Percentiles rank a stretch among this genome's conserved stretches.
These are phyloP conservation scores for Ophion costatus DNA, from an alignment of 2,888 invertebrate genomes.

Conservation along the genomic window DNA sequence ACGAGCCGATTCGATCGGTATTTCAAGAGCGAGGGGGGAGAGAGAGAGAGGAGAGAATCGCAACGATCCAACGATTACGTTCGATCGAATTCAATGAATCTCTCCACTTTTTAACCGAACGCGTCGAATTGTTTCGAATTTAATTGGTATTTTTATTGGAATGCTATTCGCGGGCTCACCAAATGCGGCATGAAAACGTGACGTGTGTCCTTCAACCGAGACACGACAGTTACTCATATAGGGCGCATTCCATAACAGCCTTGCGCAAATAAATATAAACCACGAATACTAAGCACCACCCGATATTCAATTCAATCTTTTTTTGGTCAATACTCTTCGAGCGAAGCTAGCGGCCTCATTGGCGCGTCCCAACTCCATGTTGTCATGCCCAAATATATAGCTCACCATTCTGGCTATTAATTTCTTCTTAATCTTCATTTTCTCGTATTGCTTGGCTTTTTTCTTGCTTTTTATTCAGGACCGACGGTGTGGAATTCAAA, in stretches of 20 bases:
- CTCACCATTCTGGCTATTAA: not conserved
- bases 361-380: not conserved
- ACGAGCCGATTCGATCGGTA: conserved; percentile 57
- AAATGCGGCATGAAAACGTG: conserved; percentile 52
- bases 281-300: not conserved
- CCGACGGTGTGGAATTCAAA: no score
- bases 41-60: not conserved
- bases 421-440: not conserved
- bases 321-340: not conserved
- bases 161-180: conserved; percentile 43
- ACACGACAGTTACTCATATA: conserved; percentile 21
- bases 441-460: not conserved
- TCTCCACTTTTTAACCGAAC: conserved; percentile 57
- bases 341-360: not conserved
- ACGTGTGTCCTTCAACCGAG: conserved; percentile 14
- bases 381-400: not conserved
- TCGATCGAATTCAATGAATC: conserved; percentile 62
- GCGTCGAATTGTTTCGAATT: conserved; percentile 62
- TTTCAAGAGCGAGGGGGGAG: conserved; percentile 24
- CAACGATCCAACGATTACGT: conserved; percentile 55
- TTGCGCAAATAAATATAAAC: conserved; percentile 2
- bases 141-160: conserved; percentile 66
- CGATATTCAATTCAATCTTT: not conserved
- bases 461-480: not conserved
- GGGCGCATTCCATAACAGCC: not conserved